Evolutionary conservation across 1,140 invertebrate species (phyloP).

Genomic region (Palaemon carinicauda): DNA sequence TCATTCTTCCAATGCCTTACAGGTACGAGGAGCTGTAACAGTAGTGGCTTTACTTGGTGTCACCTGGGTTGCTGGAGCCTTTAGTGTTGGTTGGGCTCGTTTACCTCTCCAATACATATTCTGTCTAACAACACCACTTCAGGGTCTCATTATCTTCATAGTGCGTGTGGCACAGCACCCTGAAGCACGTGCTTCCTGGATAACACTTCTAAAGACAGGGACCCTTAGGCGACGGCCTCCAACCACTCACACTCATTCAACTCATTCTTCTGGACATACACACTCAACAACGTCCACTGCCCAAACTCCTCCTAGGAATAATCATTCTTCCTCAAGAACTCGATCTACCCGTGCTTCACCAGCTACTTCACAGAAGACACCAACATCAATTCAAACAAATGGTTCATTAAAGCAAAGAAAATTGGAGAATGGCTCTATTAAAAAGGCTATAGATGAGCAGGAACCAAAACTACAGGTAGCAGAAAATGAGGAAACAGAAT

Average conservation of each 20-base stretch:
- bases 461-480: background rate
- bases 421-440: conserved; percentile 9
- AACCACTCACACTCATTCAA: background rate
- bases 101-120: conserved; percentile 69
- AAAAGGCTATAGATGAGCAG: background rate
- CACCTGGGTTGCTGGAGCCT: conserved; percentile 69
- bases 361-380: background rate
- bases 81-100: conserved; percentile 67
- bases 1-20: conserved; percentile 53
- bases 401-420: conserved; percentile 5
- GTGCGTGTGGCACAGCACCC: conserved; percentile 68
- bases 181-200: conserved; percentile 67
- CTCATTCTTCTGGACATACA: conserved; percentile 36
- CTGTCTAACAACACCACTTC: conserved; percentile 68
- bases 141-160: conserved; percentile 69
- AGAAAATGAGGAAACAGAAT: background rate
- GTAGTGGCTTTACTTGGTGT: conserved; percentile 69
- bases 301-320: conserved; percentile 6
- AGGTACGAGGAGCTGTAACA: conserved; percentile 69
- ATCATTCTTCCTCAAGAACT: conserved; percentile 20
- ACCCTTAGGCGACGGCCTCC: conserved; percentile 26
- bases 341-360: conserved; percentile 24
- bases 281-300: conserved; percentile 27
- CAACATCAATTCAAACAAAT: background rate
- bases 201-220: conserved; percentile 65